phyloP scores from a whole-genome alignment of 2,888 invertebrate genomes.

The Amaurobius ferox region DNA sequence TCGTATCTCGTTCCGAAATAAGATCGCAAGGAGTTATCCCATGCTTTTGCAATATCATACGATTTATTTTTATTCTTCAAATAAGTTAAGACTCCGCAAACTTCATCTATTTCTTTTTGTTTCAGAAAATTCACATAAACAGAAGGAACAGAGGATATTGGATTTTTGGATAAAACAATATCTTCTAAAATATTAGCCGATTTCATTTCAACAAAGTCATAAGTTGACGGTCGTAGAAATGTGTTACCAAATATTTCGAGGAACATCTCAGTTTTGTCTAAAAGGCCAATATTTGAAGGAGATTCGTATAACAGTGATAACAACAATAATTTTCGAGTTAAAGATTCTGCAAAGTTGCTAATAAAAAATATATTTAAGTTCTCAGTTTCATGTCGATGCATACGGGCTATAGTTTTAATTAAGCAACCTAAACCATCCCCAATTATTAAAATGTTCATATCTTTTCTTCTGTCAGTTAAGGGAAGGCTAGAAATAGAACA shows the following conservation, averaged over 20 bases:
- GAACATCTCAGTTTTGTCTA: conserved; percentile 47
- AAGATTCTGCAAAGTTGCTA: conserved; percentile 31
- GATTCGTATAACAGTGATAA: conserved; percentile 22
- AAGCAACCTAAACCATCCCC: conserved; percentile 47
- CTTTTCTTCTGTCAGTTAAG: neutral
- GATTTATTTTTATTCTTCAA: conserved; percentile 25
- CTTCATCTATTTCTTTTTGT: conserved; percentile 38
- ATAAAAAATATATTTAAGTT: conserved; percentile 38
- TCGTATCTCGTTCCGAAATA: conserved; percentile 48
- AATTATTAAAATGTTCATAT: conserved; percentile 27
- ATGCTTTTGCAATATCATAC: conserved; percentile 29
- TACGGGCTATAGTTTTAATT: conserved; percentile 41
- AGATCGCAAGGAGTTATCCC: conserved; percentile 46
- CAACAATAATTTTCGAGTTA: conserved; percentile 28
- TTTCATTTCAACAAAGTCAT: neutral
- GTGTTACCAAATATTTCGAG: conserved; percentile 56
- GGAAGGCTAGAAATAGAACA: neutral
- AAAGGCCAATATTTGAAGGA: conserved; percentile 3
- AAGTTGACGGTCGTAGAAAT: conserved; percentile 14
- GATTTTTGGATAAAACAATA: neutral
- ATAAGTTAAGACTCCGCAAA: conserved; percentile 21
- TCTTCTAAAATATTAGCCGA: conserved; percentile 18
- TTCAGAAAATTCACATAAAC: conserved; percentile 25
- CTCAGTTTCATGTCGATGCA: conserved; percentile 13
- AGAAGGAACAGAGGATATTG: neutral